Percentiles rank a stretch among this genome's conserved stretches.
These are phyloP conservation scores for Heteropelma amictum DNA, from an alignment of 2,888 invertebrate genomes.

Conservation along the genomic window DNA sequence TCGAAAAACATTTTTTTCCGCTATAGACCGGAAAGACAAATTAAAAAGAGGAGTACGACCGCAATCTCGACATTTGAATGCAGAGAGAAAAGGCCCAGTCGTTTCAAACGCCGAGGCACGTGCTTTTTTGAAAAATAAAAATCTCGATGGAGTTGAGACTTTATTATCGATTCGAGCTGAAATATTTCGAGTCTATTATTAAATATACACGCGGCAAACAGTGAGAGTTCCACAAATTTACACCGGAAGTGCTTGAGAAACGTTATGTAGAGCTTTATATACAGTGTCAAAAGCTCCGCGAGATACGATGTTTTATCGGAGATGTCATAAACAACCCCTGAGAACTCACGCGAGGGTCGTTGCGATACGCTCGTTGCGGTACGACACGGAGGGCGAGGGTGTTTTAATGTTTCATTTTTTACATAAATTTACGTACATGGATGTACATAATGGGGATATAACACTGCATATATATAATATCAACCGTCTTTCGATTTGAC, in stretches of 20 bases:
- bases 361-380: conserved; percentile 52
- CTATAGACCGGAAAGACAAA: no score
- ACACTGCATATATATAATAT: neutral
- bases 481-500: conserved; percentile 47
- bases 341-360: neutral
- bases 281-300: conserved; percentile 33
- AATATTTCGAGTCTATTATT: neutral
- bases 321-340: conserved; percentile 54
- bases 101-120: no score
- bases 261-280: conserved; percentile 1
- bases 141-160: no score
- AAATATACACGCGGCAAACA: conserved; percentile 16
- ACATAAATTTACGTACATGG: neutral
- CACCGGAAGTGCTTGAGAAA: conserved; percentile 46
- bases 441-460: neutral
- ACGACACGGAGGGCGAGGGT: conserved; percentile 27
- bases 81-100: no score
- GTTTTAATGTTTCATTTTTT: conserved; percentile 17
- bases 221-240: conserved; percentile 46
- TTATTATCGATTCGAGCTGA: neutral
- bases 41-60: no score
- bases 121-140: no score
- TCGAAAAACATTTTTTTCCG: no score
- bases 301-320: conserved; percentile 56
- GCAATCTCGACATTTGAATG: no score